phyloP scores from a whole-genome alignment of 2,113 vertebrate genomes.

The Isurus oxyrinchus region DNA sequence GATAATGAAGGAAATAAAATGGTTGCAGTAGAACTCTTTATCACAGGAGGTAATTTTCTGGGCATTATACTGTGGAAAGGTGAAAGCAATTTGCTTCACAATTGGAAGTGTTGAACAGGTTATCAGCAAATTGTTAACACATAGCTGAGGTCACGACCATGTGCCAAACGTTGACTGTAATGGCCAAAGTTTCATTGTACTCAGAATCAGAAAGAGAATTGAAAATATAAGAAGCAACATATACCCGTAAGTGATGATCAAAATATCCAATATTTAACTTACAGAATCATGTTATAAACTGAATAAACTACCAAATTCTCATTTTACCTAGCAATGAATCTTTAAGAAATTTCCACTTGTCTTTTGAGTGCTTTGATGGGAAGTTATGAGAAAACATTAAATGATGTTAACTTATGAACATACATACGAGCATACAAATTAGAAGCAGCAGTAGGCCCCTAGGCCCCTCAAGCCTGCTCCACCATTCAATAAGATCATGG shows the following conservation, averaged over 20 bases:
- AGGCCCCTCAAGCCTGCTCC: too few species aligned
- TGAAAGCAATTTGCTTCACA: not conserved
- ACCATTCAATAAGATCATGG: too few species aligned
- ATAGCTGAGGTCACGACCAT: not conserved
- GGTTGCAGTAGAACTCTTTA: not conserved
- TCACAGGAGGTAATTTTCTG: not conserved
- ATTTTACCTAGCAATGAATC: not conserved
- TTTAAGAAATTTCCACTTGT: not conserved
- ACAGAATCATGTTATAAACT: not conserved
- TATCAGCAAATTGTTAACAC: not conserved
- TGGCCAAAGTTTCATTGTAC: not conserved
- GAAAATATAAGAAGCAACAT: too few species aligned
- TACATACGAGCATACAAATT: too few species aligned
- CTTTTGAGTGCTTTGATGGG: not conserved
- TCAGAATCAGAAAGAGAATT: not conserved
- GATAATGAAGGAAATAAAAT: not conserved
- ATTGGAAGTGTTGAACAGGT: not conserved
- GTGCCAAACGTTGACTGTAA: not conserved
- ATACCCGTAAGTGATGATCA: not conserved
- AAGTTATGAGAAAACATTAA: not conserved
- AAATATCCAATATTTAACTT: not conserved
- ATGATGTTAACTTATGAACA: not conserved
- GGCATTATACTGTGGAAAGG: not conserved
- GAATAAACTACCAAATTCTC: not conserved
- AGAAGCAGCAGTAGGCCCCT: too few species aligned